A percentile compares a stretch with the other conserved stretches of the same genome.
Conservation (phyloP, 2,888 invertebrate species). For the Frankliniella fusca region DNA sequence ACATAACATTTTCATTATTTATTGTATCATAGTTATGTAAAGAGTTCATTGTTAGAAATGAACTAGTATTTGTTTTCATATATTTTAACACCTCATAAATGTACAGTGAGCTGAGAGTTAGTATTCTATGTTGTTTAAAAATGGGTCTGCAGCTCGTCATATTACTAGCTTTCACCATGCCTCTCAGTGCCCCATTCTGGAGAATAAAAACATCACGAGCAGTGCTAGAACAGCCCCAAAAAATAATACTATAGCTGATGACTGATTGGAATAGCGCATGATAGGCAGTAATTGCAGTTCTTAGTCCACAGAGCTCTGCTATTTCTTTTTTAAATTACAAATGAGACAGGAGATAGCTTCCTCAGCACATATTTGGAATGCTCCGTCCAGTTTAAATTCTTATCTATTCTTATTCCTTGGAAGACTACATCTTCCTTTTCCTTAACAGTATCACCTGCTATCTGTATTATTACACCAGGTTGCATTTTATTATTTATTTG, state of each 20-base stretch:
- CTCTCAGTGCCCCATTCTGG: too few species aligned
- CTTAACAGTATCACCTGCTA: slow-evolving; percentile 16
- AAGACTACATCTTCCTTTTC: background rate
- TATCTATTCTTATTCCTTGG: slow-evolving; percentile 28
- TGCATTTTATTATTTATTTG: too few species aligned
- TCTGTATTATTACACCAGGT: background rate
- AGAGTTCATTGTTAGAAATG: too few species aligned
- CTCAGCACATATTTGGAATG: slow-evolving; percentile 23
- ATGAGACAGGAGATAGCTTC: slow-evolving; percentile 2
- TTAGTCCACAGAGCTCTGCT: slow-evolving; percentile 13
- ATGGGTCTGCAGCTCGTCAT: too few species aligned
- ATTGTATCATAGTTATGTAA: too few species aligned
- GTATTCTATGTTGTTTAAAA: too few species aligned
- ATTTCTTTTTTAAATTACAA: background rate
- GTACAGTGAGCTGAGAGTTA: too few species aligned
- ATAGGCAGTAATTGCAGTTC: background rate
- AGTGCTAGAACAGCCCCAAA: slow-evolving; percentile 27
- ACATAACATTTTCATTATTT: too few species aligned
- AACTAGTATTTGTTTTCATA: too few species aligned
- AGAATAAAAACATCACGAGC: background rate
- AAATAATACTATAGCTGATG: slow-evolving; percentile 25
- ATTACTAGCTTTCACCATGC: too few species aligned
- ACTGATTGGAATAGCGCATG: slow-evolving; percentile 29
- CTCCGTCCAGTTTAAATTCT: slow-evolving; percentile 20
- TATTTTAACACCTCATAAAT: too few species aligned